These are phyloP conservation scores for Dinocampus coccinellae DNA, from an alignment of 2,888 invertebrate species.

Conservation along the genomic window DNA sequence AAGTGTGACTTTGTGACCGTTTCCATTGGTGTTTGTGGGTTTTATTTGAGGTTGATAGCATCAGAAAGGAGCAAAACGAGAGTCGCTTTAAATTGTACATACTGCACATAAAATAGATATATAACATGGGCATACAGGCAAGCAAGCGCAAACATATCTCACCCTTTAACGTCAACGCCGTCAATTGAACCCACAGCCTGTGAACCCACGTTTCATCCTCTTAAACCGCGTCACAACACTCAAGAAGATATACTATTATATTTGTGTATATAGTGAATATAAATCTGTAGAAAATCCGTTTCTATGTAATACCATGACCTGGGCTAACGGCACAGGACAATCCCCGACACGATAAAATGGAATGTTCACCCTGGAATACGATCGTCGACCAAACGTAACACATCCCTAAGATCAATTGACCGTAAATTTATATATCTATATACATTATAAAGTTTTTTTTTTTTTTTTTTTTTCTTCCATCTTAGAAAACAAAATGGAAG, in stretches of 20 bases:
- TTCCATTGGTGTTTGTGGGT: conserved; percentile 64
- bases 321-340: conserved; percentile 45
- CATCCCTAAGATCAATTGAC: conserved; percentile 40
- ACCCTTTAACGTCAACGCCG: conserved; percentile 38
- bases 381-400: conserved; percentile 59
- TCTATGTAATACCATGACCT: conserved; percentile 52
- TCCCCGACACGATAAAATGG: conserved; percentile 53
- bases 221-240: conserved; percentile 7
- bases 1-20: conserved; percentile 36
- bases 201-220: conserved; percentile 34
- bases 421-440: conserved; percentile 18
- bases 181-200: conserved; percentile 18
- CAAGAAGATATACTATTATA: not conserved
- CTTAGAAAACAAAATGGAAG: no score
- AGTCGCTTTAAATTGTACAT: conserved; percentile 26
- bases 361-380: conserved; percentile 51
- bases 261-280: conserved; percentile 4
- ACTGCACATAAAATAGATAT: conserved; percentile 13
- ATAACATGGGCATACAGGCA: conserved; percentile 55
- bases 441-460: conserved; percentile 10
- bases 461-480: no score
- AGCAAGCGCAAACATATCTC: conserved; percentile 51
- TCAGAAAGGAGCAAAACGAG: conserved; percentile 50
- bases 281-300: conserved; percentile 44
- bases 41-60: conserved; percentile 59